Conservation (phyloP, 2,113 vertebrate species). For the Narcine bancroftii region DNA sequence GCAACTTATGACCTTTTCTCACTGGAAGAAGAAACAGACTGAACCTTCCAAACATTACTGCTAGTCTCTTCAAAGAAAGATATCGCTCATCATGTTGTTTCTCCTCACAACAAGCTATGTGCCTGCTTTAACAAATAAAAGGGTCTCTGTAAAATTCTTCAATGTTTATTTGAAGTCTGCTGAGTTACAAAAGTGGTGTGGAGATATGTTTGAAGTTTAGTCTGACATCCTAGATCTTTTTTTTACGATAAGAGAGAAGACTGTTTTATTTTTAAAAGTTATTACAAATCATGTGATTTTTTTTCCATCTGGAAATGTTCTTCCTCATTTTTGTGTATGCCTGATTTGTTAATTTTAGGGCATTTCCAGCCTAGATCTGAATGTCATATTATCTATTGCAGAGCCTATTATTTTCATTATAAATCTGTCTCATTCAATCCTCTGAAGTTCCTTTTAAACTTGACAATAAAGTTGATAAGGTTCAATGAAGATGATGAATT, state of each 20-base stretch:
- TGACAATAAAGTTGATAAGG: background rate
- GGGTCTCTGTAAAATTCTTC: background rate
- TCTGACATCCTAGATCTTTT: background rate
- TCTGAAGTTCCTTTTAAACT: background rate
- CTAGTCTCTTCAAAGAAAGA: background rate
- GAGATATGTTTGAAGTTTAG: conserved; percentile 5
- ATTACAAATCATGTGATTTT: conserved; percentile 3
- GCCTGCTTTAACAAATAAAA: background rate
- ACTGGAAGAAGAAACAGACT: background rate
- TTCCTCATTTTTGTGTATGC: background rate
- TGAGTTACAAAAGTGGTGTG: background rate
- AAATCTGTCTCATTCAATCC: background rate
- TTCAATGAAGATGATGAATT: too few relatives aligned
- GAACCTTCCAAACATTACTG: background rate
- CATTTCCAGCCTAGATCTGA: background rate
- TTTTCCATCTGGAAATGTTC: background rate
- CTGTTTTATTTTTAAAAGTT: background rate
- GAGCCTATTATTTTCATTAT: background rate
- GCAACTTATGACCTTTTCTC: background rate
- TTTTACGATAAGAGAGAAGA: background rate
- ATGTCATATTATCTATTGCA: background rate
- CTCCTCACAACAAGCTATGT: background rate
- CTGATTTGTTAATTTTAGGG: background rate
- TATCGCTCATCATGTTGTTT: background rate
- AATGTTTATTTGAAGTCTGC: background rate